These are phyloP conservation scores for Platerodrilus igneus DNA, from an alignment of 2,888 invertebrate genomes.

Conservation along the genomic window DNA sequence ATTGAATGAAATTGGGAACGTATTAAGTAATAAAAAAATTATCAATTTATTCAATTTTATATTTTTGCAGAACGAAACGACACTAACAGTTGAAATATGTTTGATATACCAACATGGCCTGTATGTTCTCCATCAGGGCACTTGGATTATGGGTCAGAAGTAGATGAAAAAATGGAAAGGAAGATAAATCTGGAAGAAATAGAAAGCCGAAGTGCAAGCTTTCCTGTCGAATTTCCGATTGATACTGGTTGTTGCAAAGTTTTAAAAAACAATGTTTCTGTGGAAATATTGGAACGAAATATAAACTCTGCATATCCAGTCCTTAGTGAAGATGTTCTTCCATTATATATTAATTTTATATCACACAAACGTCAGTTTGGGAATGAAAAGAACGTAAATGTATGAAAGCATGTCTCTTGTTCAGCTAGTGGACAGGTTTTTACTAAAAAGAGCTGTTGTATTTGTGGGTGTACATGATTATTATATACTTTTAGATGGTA, in stretches of 20 bases:
- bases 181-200: no score
- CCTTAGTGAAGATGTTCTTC: conserved; percentile 61
- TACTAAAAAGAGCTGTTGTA: conserved; percentile 54
- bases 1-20: no score
- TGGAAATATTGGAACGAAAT: conserved; percentile 41
- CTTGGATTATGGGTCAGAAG: no score
- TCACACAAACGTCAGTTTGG: conserved; percentile 57
- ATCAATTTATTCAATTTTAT: no score
- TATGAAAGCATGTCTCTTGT: conserved; percentile 57
- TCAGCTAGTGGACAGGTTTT: conserved; percentile 54
- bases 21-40: no score
- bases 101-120: conserved; percentile 19
- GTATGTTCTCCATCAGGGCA: conserved; percentile 3
- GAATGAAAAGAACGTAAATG: conserved; percentile 43
- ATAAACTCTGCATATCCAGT: conserved; percentile 62
- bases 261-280: conserved; percentile 23
- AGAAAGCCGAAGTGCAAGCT: conserved; percentile 42
- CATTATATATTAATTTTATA: conserved; percentile 60
- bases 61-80: no score
- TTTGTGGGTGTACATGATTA: conserved; percentile 51
- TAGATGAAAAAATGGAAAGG: no score
- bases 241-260: conserved; percentile 38
- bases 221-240: conserved; percentile 46
- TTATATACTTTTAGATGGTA: conserved; percentile 52
- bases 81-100: no score